Evolutionary conservation across 2,888 invertebrate genomes (phyloP), one percentile per base, ranked within the genome.

Genomic region (Abscondita cerata): DNA sequence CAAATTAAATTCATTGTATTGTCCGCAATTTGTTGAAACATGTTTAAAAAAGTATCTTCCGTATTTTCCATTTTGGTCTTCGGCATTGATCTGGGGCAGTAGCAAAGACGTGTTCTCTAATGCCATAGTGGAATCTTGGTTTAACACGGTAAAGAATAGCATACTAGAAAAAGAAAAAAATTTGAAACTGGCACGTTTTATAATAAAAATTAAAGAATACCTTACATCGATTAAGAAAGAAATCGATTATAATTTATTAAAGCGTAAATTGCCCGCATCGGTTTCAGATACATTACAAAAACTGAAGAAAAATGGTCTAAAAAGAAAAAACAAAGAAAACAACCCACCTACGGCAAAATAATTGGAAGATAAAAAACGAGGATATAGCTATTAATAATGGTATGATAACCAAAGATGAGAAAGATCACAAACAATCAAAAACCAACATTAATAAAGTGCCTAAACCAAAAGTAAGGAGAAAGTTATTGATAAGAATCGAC

Each of bases 41-140:
- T 44, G 44, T 19, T 18, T 44, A 11, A 44, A n/a, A 11, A 44
- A 44, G 19, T 18, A 44, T 18, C 11, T 44, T 18, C 44, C 44
- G 19, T 44, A 44, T 44, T 44, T 44, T 16, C 44, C 44, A 16
- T 44, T 44, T 16, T 44, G 44, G 44, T 44, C 44, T 3, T 16
- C 2, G 2, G 16, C 11, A 11, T 19, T 44, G 9, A 18, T 44
- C 8, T 18, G 8, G 9, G 18, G 2, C 2, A 11, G 18, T 18
- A 44, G 9, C 19, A 44, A 18, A 19, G n/a, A n/a, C n/a, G 44
- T 44, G 16, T 44, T 44, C 11, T 44, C 44, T 11, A 44, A 44
- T n/a, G 16, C 44, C 8, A 6, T 44, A 19, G 44, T 44, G 5
- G 44, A 44, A n/a, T 4, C 11, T 1, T 44, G 44, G 44, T 44